Evolutionary conservation across 2,797 vertebrate species (phyloP).

Genomic region (Cygnus olor): DNA sequence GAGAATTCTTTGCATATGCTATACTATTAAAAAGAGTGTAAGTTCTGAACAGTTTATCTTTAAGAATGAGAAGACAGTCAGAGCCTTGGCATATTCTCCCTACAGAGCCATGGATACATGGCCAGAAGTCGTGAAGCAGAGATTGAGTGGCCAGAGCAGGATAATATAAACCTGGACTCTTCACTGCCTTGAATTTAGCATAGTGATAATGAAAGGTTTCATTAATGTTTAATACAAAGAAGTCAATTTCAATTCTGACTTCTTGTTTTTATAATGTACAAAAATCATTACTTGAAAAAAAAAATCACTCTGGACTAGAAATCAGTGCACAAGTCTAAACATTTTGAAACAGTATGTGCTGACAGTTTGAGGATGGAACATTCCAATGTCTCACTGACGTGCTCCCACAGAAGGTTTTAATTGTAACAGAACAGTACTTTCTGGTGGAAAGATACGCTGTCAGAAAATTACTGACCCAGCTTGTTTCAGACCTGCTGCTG

Average conservation of each 20-base stretch:
- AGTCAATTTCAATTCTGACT: not conserved
- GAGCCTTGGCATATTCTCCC: not conserved
- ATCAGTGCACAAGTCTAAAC: not conserved
- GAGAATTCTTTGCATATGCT: not conserved
- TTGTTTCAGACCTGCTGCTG: not conserved
- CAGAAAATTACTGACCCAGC: not conserved
- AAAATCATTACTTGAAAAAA: not conserved
- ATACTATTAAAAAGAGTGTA: not conserved
- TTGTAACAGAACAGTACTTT: not conserved
- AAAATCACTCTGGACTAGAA: not conserved
- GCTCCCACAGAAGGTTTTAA: not conserved
- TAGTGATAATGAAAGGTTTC: not conserved
- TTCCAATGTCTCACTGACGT: not conserved
- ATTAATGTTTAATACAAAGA: not conserved
- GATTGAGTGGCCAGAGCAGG: not conserved
- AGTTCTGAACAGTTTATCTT: not conserved
- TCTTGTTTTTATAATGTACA: not conserved
- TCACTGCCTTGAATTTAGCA: not conserved
- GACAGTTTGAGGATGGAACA: not conserved
- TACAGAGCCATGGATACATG: not conserved
- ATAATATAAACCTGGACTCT: not conserved
- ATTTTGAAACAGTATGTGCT: not conserved
- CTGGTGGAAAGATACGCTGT: not conserved
- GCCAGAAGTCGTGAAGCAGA: not conserved
- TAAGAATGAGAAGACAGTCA: not conserved